Base-by-base conservation (phyloP, 1,140 invertebrate genomes). In the Phymorhynchus buccinoides region DNA sequence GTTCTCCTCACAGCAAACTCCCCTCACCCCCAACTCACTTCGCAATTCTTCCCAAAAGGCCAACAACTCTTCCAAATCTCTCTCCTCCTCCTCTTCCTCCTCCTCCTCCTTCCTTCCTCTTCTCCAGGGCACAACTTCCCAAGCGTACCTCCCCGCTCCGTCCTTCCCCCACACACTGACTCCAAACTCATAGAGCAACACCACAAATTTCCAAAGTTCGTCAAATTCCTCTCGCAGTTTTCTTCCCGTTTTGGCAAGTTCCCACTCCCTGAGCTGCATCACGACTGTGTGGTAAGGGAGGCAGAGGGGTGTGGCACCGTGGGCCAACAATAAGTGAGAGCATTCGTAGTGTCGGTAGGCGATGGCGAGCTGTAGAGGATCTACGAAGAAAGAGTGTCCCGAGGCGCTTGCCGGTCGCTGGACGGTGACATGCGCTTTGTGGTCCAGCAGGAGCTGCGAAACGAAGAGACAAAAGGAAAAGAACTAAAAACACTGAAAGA, bases 151-250 rank as follows among this genome's bases (percentile, higher is more conserved):
- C 27, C 71, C 75, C 14, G n/a, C 77, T 16, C 71, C 30, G 62
- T 88, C 85, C 42, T 41, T 75, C 3, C 39, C 66, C 52, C 48
- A 84, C 30, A 83, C 42, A 22, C 66, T 79, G 4, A 44, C n/a
- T 27, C 87, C 87, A 80, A 86, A 88, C 83, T 88, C 83, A 42
- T 84, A 85, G 7, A 88, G 68, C 30, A 88, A 80, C 27, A 84
- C 52, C 9, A 77, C 22, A 80, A 86, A 86, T 12, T 30, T 37
- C 18, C 32, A 41, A 30, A n/a, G 42, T 78, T 83, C 86, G 9
- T 78, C n/a, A n/a, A n/a, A n/a, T n/a, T n/a, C n/a, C n/a, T n/a
- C n/a, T n/a, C n/a, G n/a, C n/a, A n/a, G n/a, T n/a, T n/a, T n/a
- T n/a, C n/a, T n/a, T n/a, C n/a, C n/a, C n/a, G n/a, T n/a, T n/a